Evolutionary conservation across 2,888 invertebrate genomes (phyloP), one percentile per base, ranked within the genome.

Genomic region (Bugulina stolonifera): DNA sequence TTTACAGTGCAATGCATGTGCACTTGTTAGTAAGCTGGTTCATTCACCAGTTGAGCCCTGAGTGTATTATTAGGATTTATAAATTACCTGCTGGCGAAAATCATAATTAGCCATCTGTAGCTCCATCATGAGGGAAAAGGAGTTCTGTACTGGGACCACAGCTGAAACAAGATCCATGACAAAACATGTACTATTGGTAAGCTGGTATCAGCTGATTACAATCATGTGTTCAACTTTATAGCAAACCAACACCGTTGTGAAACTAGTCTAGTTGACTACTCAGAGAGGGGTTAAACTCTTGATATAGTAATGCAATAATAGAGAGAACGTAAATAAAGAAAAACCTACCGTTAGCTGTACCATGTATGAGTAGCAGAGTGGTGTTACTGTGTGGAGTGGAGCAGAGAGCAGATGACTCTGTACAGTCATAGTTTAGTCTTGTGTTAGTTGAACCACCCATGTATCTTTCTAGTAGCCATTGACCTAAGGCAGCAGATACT

Each of bases 11-110:
- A n/a, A n/a, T n/a, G n/a, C n/a, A n/a, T n/a, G n/a, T n/a, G n/a
- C n/a, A n/a, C n/a, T n/a, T n/a, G n/a, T n/a, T n/a, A n/a, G n/a
- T n/a, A n/a, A n/a, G n/a, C n/a, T n/a, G n/a, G n/a, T n/a, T n/a
- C n/a, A n/a, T n/a, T n/a, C n/a, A n/a, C n/a, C n/a, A n/a, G n/a
- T n/a, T n/a, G n/a, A n/a, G n/a, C n/a, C n/a, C n/a, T n/a, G n/a
- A n/a, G n/a, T n/a, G n/a, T n/a, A n/a, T n/a, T n/a, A n/a, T n/a
- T n/a, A n/a, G n/a, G n/a, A n/a, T n/a, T n/a, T n/a, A n/a, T n/a
- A n/a, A n/a, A n/a, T 3, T 64, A 64, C 64, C 34, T 64, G 64
- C n/a, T 64, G 64, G 3, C 34, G 2, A n/a, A 64, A 64, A 14
- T 14, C 18, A 64, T 32, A 64, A 10, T 27, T 32, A 10, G n/a